Conservation (phyloP, 2,888 invertebrate genomes). For the Onthophagus sagittarius region DNA sequence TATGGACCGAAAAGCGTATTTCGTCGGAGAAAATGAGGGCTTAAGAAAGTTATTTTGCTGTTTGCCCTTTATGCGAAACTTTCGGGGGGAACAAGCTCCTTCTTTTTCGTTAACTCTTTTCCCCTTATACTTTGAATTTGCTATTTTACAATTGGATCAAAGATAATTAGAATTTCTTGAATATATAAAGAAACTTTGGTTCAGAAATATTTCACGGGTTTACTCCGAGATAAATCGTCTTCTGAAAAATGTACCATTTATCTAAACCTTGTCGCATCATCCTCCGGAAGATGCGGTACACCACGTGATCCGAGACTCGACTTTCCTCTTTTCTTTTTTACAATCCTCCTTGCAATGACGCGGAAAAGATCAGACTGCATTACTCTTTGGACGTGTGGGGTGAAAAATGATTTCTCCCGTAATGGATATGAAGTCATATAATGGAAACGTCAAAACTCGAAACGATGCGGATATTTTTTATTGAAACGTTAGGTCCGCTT, state of each 20-base stretch:
- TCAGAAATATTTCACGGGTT: slow-evolving; percentile 32
- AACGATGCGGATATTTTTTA: background rate
- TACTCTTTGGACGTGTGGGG: background rate
- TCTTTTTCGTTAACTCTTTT: background rate
- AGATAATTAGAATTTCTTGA: no score
- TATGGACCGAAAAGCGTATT: slow-evolving; percentile 4
- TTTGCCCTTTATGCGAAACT: background rate
- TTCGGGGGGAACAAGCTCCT: background rate
- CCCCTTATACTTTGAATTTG: background rate
- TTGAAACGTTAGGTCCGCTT: slow-evolving; percentile 5
- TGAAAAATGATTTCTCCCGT: background rate
- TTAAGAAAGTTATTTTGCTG: slow-evolving; percentile 2
- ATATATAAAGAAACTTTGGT: slow-evolving; percentile 17
- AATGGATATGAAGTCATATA: background rate
- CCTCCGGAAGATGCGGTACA: background rate
- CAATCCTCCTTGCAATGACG: background rate
- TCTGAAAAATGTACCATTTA: slow-evolving; percentile 25
- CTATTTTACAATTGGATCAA: background rate
- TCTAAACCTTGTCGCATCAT: background rate
- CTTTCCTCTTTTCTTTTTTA: no score
- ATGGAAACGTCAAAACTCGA: background rate
- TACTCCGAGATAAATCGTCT: slow-evolving; percentile 30
- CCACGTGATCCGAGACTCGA: background rate
- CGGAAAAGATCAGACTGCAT: background rate
- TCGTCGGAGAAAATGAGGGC: background rate